Base-by-base conservation (phyloP, 2,888 invertebrate genomes). In the Metalampra italica region DNA sequence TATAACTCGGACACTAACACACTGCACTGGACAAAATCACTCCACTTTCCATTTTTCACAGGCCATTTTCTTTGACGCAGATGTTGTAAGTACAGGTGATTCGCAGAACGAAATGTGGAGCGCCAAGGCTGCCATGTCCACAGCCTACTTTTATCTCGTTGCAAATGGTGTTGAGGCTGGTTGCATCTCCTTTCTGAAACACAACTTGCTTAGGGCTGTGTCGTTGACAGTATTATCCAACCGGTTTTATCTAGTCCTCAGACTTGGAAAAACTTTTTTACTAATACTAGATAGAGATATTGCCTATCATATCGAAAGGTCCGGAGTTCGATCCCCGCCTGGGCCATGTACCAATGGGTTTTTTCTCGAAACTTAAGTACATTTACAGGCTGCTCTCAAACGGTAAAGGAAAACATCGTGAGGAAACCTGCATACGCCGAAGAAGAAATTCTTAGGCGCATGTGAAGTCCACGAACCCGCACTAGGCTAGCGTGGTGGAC, bases 31-130 rank as follows among this genome's bases (percentile, higher is more conserved):
- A 80, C 82, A 72, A 83, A 84, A 82, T 79, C 71, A 84, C 78
- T 83, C 82, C 86, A 87, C 87, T 88, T 88, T 88, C 86, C 83
- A 86, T 87, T 88, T 87, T 87, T 82, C 84, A 78, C 75, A 71
- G 71, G 75, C 74, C 70, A 80, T 86, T 84, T 83, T 78, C 78
- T 84, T 75, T 64, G 69, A 75, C 71, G 66, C 64, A 69, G 70
- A 72, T 75, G 71, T 71, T 64, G 66, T 71, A 70, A 76, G 69
- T 72, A 75, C 75, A 72, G 69, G 73, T 77, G 76, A 71, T 84
- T 84, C 75, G 76, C 74, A 71, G 74, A 80, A 81, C 69, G 61
- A 71, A 72, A 84, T 77, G 75, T 80, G 59, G 75, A 75, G 59
- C 75, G 66, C 62, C 71, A 74, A 77, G 75, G 73, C 68, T 74